These are phyloP conservation scores for Abrostola tripartita DNA, from an alignment of 2,888 invertebrate genomes.

Conservation along the genomic window DNA sequence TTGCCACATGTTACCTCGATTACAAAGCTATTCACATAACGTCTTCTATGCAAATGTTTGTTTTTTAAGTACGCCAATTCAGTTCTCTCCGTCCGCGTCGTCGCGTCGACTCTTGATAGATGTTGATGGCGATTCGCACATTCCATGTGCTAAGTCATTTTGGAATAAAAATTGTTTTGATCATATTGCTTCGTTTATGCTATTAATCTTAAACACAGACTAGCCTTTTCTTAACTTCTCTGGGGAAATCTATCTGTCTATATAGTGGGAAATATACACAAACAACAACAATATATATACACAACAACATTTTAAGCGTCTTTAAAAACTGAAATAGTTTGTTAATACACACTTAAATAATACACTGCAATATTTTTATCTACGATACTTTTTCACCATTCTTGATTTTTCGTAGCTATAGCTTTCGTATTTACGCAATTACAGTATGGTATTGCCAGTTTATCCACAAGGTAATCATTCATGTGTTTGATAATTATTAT, in stretches of 20 bases:
- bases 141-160: slow-evolving; percentile 16
- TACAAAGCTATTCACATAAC: slow-evolving; percentile 73
- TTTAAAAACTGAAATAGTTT: too few relatives aligned
- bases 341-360: too few relatives aligned
- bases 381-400: too few relatives aligned
- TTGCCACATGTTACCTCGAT: slow-evolving; percentile 77
- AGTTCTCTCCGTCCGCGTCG: slow-evolving; percentile 71
- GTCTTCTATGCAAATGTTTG: slow-evolving; percentile 77
- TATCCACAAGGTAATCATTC: slow-evolving; percentile 38
- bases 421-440: slow-evolving; percentile 39
- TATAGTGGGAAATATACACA: too few relatives aligned
- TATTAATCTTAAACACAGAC: too few relatives aligned
- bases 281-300: too few relatives aligned
- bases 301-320: too few relatives aligned
- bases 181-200: too few relatives aligned
- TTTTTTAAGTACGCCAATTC: slow-evolving; percentile 75
- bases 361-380: too few relatives aligned
- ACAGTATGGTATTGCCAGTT: slow-evolving; percentile 29
- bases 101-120: slow-evolving; percentile 65
- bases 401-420: slow-evolving; percentile 33
- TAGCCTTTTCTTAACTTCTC: too few relatives aligned
- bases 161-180: neutral
- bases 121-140: slow-evolving; percentile 62
- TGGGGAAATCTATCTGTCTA: too few relatives aligned
- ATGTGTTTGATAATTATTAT: slow-evolving; percentile 41